Evolutionary conservation across 2,888 invertebrate species (phyloP).

Genomic region (Caenorhabditis macrosperma): DNA sequence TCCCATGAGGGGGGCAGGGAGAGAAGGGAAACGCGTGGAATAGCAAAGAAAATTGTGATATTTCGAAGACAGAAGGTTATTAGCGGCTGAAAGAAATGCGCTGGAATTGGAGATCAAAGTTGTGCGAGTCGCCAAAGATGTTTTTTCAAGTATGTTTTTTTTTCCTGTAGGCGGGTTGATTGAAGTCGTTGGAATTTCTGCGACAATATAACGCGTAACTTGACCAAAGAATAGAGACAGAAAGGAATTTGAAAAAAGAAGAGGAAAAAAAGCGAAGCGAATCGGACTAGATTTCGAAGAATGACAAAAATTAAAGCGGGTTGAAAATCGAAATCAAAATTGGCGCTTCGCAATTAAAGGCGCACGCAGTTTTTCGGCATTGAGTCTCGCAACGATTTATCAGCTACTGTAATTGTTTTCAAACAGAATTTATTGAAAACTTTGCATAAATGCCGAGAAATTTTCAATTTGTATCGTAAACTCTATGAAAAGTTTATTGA

Average conservation of each 20-base stretch:
- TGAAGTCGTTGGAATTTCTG: no score
- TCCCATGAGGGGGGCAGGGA: neutral
- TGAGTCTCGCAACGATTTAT: neutral
- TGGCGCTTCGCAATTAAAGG: neutral
- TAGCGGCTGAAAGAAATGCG: constrained; percentile 4
- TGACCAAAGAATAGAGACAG: no score
- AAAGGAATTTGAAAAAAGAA: no score
- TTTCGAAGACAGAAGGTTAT: neutral
- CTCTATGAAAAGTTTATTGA: neutral
- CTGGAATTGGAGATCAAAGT: constrained; percentile 7
- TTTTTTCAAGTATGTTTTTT: no score
- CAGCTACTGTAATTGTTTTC: neutral
- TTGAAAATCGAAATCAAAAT: neutral
- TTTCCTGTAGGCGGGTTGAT: no score
- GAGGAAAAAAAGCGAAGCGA: neutral
- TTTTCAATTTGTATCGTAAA: neutral
- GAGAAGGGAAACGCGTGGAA: neutral
- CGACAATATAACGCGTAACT: no score
- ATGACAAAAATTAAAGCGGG: neutral
- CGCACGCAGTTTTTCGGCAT: neutral
- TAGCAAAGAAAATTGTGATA: neutral
- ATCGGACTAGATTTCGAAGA: neutral
- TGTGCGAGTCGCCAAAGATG: no score
- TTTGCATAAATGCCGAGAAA: neutral
- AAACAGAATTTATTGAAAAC: no score